A percentile compares a stretch with the other conserved stretches of the same genome.
phyloP scores from a whole-genome alignment of 2,888 invertebrate genomes.

The Callyntrura sp. region DNA sequence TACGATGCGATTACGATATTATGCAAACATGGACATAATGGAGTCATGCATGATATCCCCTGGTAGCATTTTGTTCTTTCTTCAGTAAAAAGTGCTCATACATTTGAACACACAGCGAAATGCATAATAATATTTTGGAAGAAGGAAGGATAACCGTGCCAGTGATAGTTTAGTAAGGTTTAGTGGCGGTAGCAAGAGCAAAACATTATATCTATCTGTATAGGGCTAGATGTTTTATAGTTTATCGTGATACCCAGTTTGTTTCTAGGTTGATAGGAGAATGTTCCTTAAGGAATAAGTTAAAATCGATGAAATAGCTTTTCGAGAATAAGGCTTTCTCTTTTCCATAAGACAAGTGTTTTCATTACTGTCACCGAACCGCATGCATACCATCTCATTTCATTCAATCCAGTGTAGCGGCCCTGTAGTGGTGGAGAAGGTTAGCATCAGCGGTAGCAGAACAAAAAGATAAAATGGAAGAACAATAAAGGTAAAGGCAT shows the following conservation, averaged over 20 bases:
- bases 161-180: constrained; percentile 34
- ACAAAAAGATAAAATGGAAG: constrained; percentile 56
- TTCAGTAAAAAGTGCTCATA: constrained; percentile 21
- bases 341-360: constrained; percentile 69
- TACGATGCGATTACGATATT: constrained; percentile 70
- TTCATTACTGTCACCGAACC: constrained; percentile 64
- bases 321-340: constrained; percentile 58
- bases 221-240: constrained; percentile 1
- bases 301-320: constrained; percentile 70
- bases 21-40: constrained; percentile 76
- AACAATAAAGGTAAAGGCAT: constrained; percentile 47
- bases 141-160: neutral
- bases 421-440: neutral
- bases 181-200: neutral
- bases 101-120: no score
- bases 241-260: constrained; percentile 48
- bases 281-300: constrained; percentile 53
- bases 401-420: constrained; percentile 51
- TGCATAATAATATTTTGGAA: constrained; percentile 18
- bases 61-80: constrained; percentile 67
- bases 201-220: constrained; percentile 29
- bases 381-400: constrained; percentile 50
- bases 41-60: constrained; percentile 76
- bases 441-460: neutral
- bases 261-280: constrained; percentile 45